Base-by-base conservation (phyloP, 2,888 invertebrate genomes). In the Aplocera efformata region DNA sequence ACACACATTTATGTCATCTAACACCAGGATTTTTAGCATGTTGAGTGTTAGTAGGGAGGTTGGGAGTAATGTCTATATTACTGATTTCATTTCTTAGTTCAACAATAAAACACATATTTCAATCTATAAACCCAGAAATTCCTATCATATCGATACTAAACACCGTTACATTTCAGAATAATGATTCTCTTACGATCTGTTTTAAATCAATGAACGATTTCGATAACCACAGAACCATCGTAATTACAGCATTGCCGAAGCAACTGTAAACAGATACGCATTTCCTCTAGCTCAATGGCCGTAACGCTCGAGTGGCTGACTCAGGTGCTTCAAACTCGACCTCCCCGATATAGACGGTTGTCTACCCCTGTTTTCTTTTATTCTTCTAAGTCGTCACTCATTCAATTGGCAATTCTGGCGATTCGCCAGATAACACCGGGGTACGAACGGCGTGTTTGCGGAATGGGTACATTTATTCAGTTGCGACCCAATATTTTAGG, bases 361-460 rank as follows among this genome's bases (percentile, higher is more conserved):
- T 69, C 63, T 78, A 78, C 76, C 71, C 74, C 79, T 78, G 78
- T 77, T 78, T 75, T 74, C 72, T 75, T 73, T 65, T 53, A 63
- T 71, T 78, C 70, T 60, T 65, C 70, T 72, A 64, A 74, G 81
- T 80, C 82, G 79, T 83, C 82, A 81, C 77, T 83, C 85, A 86
- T 85, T 86, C 83, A 85, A 83, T 81, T 75, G 72, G 60, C 61
- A 65, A 47, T 53, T 60, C 79, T 88, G 86, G 86, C 82, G 72
- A 77, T 67, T 65, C 68, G 81, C 86, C 88, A 86, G 83, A 72
- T 74, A 65, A 68, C 72, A 72, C 75, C 77, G 72, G 72, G 66
- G 67, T 71, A 63, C 65, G 67, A 61, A 74, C 68, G 60, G 49
- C 53, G 60, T 67, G 66, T 71, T 68, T 66, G 63, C 55, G 62